Evolutionary conservation across 2,797 vertebrate genomes (phyloP).

Genomic region (Oceanodroma leucorhoa): DNA sequence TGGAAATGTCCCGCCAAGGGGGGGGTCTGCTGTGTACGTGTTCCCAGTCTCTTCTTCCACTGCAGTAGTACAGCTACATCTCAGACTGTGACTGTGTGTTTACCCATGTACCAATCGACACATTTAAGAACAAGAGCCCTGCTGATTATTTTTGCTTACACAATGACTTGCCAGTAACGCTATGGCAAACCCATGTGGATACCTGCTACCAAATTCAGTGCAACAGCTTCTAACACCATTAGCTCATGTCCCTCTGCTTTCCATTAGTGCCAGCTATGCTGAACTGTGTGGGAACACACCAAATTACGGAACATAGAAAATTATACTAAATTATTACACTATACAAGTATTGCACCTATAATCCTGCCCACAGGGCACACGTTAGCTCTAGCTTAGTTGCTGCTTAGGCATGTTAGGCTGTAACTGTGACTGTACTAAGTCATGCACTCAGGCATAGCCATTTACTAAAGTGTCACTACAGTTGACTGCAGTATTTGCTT

Average conservation of each 20-base stretch:
- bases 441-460: not conserved
- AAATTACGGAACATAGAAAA: not conserved
- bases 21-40: not conserved
- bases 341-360: not conserved
- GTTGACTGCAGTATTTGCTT: not conserved
- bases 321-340: not conserved
- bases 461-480: not conserved
- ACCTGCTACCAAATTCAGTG: not conserved
- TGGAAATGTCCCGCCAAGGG: not conserved
- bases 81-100: not conserved
- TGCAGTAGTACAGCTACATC: not conserved
- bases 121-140: not conserved
- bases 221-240: not conserved
- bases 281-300: not conserved
- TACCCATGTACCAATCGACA: not conserved
- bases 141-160: not conserved
- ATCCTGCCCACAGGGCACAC: not conserved
- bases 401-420: not conserved
- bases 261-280: not conserved
- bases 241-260: not conserved
- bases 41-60: not conserved
- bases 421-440: not conserved
- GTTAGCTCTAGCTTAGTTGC: not conserved
- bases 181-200: not conserved
- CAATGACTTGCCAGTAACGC: not conserved